These are phyloP conservation scores for Cydia amplana DNA, from an alignment of 1,140 invertebrate species.

Conservation along the genomic window DNA sequence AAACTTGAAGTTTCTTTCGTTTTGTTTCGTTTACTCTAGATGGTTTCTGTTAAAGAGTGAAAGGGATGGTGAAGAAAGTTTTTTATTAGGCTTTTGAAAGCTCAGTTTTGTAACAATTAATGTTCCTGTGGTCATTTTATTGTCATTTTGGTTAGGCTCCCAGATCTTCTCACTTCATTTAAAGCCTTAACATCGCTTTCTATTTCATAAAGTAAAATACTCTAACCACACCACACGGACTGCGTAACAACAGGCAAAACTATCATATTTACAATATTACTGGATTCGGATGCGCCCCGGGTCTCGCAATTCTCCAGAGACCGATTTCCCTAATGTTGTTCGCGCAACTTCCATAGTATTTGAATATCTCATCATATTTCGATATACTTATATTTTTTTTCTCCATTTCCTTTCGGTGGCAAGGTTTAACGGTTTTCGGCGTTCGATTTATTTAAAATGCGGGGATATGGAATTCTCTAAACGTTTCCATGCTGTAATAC, in stretches of 20 bases:
- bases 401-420: slow-evolving; percentile 13
- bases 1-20: slow-evolving; percentile 3
- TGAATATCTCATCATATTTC: slow-evolving; percentile 32
- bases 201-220: too few species aligned
- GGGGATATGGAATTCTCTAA: neutral
- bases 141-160: too few species aligned
- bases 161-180: too few species aligned
- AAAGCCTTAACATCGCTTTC: too few species aligned
- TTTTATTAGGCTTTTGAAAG: neutral
- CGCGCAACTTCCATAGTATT: slow-evolving; percentile 23
- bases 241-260: neutral
- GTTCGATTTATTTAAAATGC: neutral
- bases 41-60: neutral
- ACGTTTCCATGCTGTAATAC: neutral
- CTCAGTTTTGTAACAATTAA: neutral
- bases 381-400: slow-evolving; percentile 24
- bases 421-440: neutral
- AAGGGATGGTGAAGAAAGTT: neutral
- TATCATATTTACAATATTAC: neutral
- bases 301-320: slow-evolving; percentile 2
- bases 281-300: neutral
- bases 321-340: slow-evolving; percentile 28
- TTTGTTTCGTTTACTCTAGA: slow-evolving; percentile 3
- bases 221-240: too few species aligned
- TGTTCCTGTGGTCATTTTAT: neutral